Evolutionary conservation across 1,140 invertebrate species (phyloP).

Genomic region (Lepidurus couesii): DNA sequence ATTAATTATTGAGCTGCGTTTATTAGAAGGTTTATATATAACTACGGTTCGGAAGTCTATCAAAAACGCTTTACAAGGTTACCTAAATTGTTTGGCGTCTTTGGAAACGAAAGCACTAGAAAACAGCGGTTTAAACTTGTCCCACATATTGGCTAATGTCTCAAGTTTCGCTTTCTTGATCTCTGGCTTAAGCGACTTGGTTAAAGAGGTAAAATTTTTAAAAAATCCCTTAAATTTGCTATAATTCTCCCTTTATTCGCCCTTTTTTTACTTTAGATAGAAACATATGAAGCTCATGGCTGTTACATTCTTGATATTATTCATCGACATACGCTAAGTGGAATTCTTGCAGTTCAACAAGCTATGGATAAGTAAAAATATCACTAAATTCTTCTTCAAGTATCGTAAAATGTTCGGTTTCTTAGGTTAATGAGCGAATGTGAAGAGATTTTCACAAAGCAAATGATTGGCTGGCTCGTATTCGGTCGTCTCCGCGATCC

Average conservation of each 20-base stretch:
- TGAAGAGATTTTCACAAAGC: neutral
- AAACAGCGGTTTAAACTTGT: neutral
- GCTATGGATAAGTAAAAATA: neutral
- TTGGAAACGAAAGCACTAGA: neutral
- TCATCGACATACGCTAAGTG: neutral
- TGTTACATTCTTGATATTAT: neutral
- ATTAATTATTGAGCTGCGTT: neutral
- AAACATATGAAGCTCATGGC: neutral
- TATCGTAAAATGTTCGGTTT: neutral
- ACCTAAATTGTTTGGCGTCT: neutral
- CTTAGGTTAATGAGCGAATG: neutral
- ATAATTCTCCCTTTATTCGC: neutral
- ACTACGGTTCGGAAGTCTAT: neutral
- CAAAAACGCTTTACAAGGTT: conserved; percentile 1
- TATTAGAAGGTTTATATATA: neutral
- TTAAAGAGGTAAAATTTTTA: neutral
- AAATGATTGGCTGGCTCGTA: neutral
- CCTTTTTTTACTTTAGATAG: neutral
- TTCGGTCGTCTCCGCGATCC: conserved; percentile 1
- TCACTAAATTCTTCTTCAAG: neutral
- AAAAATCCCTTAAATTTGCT: neutral
- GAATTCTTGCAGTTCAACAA: neutral
- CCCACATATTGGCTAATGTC: neutral
- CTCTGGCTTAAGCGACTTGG: neutral
- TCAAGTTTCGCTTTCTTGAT: neutral